phyloP scores from a whole-genome alignment of 1,140 invertebrate genomes.

The Drosophila chauvacae region DNA sequence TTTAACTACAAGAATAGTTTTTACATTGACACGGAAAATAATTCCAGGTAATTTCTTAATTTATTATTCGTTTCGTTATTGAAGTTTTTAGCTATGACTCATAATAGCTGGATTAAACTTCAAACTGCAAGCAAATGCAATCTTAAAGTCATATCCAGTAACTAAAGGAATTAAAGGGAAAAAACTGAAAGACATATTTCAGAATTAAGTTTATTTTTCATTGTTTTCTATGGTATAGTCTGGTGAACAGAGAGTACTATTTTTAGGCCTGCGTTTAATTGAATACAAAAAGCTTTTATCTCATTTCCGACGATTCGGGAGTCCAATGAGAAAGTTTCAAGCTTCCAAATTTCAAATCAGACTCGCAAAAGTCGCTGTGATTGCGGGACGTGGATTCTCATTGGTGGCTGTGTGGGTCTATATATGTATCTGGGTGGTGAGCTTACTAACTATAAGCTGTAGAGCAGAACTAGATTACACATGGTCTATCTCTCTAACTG shows the following conservation, averaged over 20 bases:
- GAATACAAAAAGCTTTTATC: conserved; percentile 41
- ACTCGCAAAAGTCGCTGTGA: conserved; percentile 77
- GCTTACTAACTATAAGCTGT: conserved; percentile 61
- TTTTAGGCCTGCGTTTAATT: conserved; percentile 15
- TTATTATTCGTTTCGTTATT: too few species aligned
- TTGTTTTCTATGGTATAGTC: conserved; percentile 41
- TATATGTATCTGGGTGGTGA: conserved; percentile 25
- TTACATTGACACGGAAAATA: too few species aligned
- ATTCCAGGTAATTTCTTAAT: too few species aligned
- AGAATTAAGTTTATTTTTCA: conserved; percentile 39
- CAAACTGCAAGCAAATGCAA: neutral
- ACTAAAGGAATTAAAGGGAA: neutral
- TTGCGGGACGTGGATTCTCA: conserved; percentile 19
- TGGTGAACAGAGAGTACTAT: conserved; percentile 33
- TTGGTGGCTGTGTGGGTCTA: conserved; percentile 44
- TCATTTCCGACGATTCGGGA: conserved; percentile 79
- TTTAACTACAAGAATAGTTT: too few species aligned
- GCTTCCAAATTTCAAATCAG: conserved; percentile 72
- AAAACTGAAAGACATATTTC: neutral
- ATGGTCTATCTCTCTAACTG: conserved; percentile 41
- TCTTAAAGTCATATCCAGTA: neutral
- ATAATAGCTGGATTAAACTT: neutral
- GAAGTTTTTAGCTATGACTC: neutral
- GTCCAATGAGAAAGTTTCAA: conserved; percentile 79
- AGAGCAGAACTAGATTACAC: conserved; percentile 64